Percentiles rank a stretch among this genome's conserved stretches.
These are phyloP conservation scores for Hemicrepidius hirtus DNA, from an alignment of 2,888 invertebrate genomes.

Conservation along the genomic window DNA sequence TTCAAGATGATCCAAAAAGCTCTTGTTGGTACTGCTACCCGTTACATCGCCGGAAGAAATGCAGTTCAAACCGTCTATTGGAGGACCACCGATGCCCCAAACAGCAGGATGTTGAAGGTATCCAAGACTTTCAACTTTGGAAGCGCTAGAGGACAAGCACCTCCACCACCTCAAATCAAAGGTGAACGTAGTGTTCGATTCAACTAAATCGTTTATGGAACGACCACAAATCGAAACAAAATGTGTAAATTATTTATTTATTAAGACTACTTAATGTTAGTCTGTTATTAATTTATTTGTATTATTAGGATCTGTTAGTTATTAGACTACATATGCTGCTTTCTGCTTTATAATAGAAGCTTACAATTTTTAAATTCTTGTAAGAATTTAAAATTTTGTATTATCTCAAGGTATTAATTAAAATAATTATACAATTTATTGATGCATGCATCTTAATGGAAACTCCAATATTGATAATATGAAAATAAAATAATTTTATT, in stretches of 20 bases:
- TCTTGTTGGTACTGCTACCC: slow-evolving; percentile 81
- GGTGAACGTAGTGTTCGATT: slow-evolving; percentile 30
- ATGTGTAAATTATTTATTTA: slow-evolving; percentile 19
- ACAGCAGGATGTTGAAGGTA: slow-evolving; percentile 66
- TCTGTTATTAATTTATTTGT: slow-evolving; percentile 13
- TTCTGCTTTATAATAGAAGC: neutral
- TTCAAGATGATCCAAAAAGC: slow-evolving; percentile 70
- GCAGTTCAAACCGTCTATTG: slow-evolving; percentile 87
- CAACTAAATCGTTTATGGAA: slow-evolving; percentile 6
- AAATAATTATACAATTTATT: neutral
- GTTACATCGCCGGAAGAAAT: slow-evolving; percentile 83
- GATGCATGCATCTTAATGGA: neutral
- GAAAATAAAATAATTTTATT: neutral
- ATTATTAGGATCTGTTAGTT: slow-evolving; percentile 15
- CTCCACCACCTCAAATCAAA: slow-evolving; percentile 33
- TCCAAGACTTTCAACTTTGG: slow-evolving; percentile 66
- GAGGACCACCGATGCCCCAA: slow-evolving; percentile 74
- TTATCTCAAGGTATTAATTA: slow-evolving; percentile 21
- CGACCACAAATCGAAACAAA: neutral
- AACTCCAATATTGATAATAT: neutral
- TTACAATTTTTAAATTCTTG: slow-evolving; percentile 17
- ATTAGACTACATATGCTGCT: neutral
- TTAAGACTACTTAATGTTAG: neutral
- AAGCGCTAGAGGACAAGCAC: slow-evolving; percentile 26
- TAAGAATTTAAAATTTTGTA: slow-evolving; percentile 21